Evolutionary conservation across 2,797 vertebrate species (phyloP).

Genomic region (Buphagus erythrorhynchus): DNA sequence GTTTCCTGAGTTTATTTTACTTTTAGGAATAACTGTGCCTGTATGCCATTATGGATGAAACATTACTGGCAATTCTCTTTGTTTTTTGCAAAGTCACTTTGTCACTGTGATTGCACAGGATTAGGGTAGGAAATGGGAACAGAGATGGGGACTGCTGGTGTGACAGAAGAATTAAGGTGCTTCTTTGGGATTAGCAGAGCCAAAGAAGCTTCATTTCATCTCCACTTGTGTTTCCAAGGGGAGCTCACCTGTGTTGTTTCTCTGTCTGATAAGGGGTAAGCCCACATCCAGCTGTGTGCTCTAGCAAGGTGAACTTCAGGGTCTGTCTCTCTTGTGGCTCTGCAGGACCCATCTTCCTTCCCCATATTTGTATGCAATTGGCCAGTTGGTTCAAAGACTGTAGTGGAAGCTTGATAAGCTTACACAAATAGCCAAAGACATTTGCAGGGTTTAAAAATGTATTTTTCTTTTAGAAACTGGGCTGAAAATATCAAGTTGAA

Average conservation of each 20-base stretch:
- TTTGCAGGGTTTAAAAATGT: neutral
- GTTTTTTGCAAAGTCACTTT: neutral
- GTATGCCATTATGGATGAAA: neutral
- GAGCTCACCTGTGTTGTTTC: neutral
- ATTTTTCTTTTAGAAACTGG: neutral
- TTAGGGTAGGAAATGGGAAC: neutral
- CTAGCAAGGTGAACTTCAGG: neutral
- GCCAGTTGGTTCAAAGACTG: neutral
- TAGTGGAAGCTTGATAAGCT: neutral
- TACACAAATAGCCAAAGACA: neutral
- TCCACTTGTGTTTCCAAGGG: neutral
- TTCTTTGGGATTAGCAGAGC: neutral
- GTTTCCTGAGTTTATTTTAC: neutral
- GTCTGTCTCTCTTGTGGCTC: neutral
- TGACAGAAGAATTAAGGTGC: neutral
- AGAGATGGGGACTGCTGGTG: neutral
- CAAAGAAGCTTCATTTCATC: neutral
- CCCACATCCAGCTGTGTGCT: neutral
- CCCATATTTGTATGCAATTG: neutral
- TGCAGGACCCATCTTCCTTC: neutral
- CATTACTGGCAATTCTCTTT: rapidly evolving
- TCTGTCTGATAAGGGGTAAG: neutral
- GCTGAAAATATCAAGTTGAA: neutral
- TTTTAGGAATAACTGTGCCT: neutral
- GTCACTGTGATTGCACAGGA: neutral